A percentile compares a stretch with the other conserved stretches of the same genome.
Conservation (phyloP, 1,140 invertebrate species). For the Diorhabda elongata region DNA sequence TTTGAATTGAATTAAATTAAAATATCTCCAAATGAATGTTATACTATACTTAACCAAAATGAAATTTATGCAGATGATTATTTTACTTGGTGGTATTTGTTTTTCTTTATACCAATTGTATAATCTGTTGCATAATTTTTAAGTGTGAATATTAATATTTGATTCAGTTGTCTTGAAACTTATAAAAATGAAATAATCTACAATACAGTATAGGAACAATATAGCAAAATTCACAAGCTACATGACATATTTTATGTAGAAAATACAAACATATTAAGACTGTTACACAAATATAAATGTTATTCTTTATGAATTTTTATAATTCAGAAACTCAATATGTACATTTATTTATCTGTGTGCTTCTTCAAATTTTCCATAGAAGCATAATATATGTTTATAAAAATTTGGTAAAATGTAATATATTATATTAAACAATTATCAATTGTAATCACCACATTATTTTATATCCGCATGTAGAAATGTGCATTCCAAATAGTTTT, state of each 20-base stretch:
- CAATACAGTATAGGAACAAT: neutral
- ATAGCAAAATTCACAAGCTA: neutral
- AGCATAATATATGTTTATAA: neutral
- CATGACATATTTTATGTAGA: neutral
- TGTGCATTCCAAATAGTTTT: slow-evolving; percentile 1
- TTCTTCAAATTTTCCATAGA: neutral
- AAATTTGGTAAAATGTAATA: neutral
- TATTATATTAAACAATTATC: neutral
- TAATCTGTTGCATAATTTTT: slow-evolving; percentile 21
- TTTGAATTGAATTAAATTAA: neutral
- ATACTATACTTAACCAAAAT: slow-evolving; percentile 36
- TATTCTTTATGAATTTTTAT: neutral
- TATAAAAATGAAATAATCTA: neutral
- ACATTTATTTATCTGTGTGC: neutral
- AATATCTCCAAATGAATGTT: slow-evolving; percentile 27
- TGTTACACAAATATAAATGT: neutral
- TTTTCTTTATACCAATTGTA: slow-evolving; percentile 37
- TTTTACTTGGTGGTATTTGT: slow-evolving; percentile 33
- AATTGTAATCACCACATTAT: too few species aligned
- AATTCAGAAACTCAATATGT: neutral
- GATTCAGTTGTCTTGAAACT: neutral
- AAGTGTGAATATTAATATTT: slow-evolving; percentile 3
- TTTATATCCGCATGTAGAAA: neutral
- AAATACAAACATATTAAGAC: neutral
- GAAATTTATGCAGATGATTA: slow-evolving; percentile 38